Conservation (phyloP, 2,888 invertebrate genomes). For the Apamea sordens region DNA sequence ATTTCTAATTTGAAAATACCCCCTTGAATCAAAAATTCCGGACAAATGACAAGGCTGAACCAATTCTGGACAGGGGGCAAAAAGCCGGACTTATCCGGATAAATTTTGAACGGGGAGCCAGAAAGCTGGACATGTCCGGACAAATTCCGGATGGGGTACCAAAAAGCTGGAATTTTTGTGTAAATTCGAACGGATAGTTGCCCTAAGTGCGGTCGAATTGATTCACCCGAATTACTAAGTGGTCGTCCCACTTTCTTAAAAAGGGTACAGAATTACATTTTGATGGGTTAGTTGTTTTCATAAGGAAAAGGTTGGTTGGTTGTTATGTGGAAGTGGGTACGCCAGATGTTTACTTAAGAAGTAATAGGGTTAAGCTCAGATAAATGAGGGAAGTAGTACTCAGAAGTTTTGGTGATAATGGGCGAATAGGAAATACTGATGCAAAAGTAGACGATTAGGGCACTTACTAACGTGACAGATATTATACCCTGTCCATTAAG, state of each 20-base stretch:
- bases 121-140: neutral
- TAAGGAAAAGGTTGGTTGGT: constrained; percentile 29
- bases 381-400: neutral
- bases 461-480: too few species aligned
- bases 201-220: constrained; percentile 55
- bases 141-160: neutral
- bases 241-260: constrained; percentile 45
- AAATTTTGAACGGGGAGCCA: neutral
- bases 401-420: constrained; percentile 1
- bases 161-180: neutral
- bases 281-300: constrained; percentile 43
- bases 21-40: neutral
- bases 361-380: neutral
- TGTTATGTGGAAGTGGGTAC: constrained; percentile 17
- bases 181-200: neutral
- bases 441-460: too few species aligned
- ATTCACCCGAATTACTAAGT: constrained; percentile 41
- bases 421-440: neutral
- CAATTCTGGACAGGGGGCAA: neutral
- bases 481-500: too few species aligned
- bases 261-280: constrained; percentile 52
- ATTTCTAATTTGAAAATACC: neutral
- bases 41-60: too few species aligned
- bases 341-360: constrained; percentile 44
- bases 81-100: neutral